Evolutionary conservation across 2,888 invertebrate species (phyloP).

Genomic region (Tetragonula carbonaria): DNA sequence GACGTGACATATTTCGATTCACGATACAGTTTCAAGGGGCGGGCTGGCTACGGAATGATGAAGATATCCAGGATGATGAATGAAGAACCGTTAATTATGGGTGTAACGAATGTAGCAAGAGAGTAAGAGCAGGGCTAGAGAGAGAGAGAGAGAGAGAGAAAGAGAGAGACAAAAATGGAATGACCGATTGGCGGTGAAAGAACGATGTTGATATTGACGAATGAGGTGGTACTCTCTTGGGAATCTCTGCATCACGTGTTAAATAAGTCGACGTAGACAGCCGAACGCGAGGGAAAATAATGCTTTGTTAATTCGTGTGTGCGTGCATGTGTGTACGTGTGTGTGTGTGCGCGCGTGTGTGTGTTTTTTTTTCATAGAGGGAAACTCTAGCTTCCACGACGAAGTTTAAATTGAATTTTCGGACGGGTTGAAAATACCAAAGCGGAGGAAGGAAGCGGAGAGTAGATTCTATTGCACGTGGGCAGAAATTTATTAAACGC

Average conservation of each 20-base stretch:
- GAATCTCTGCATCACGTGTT: background rate
- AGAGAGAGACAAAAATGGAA: slow-evolving; percentile 1
- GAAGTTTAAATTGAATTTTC: background rate
- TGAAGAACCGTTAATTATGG: slow-evolving; percentile 30
- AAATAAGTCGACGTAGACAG: background rate
- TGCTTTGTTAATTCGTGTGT: background rate
- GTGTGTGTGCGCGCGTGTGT: too few relatives aligned
- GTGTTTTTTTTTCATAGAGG: background rate
- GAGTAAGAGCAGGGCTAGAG: background rate
- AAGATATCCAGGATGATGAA: slow-evolving; percentile 32
- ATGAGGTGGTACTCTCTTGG: slow-evolving; percentile 16
- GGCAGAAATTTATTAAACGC: slow-evolving; percentile 3
- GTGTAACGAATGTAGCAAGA: background rate
- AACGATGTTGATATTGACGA: slow-evolving; percentile 29
- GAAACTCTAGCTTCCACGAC: background rate
- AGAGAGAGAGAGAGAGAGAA: background rate
- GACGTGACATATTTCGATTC: background rate
- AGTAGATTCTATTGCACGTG: background rate
- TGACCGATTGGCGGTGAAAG: slow-evolving; percentile 26
- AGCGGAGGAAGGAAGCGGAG: background rate
- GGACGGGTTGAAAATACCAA: background rate
- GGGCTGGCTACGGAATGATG: background rate
- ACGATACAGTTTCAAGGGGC: background rate
- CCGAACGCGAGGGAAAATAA: background rate
- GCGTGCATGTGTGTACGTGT: too few relatives aligned